Evolutionary conservation across 1,140 invertebrate genomes (phyloP).

Genomic region (Galleria mellonella): DNA sequence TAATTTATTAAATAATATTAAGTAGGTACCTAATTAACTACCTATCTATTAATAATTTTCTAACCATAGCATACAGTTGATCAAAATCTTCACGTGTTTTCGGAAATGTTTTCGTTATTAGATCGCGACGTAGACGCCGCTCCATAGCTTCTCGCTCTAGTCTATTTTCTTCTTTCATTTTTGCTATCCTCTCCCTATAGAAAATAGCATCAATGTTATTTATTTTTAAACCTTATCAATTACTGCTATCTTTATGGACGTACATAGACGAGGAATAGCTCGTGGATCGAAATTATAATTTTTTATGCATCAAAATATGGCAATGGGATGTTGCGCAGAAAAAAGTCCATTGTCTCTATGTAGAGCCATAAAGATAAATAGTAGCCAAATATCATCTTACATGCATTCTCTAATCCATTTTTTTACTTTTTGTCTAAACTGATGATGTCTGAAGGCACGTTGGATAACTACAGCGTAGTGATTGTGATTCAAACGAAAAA

Average conservation of each 20-base stretch:
- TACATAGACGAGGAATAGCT: no score
- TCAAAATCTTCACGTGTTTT: conserved; percentile 78
- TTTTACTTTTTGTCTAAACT: conserved; percentile 60
- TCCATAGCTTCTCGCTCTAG: conserved; percentile 65
- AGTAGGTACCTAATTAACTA: no score
- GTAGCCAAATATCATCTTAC: conserved; percentile 6
- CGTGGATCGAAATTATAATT: no score
- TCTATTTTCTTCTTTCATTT: conserved; percentile 69
- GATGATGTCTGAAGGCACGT: conserved; percentile 71
- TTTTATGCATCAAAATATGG: no score
- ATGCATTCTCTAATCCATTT: conserved; percentile 65
- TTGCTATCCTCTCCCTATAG: conserved; percentile 67
- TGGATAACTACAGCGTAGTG: conserved; percentile 77
- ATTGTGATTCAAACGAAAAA: conserved; percentile 64
- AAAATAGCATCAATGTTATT: neutral
- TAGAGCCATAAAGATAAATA: no score
- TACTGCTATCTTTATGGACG: no score
- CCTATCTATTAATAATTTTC: neutral
- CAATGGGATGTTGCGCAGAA: no score
- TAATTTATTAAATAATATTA: no score
- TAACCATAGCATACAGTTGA: conserved; percentile 76
- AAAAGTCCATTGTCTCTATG: no score
- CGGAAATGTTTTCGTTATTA: conserved; percentile 76
- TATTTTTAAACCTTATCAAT: no score
- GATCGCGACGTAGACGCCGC: conserved; percentile 69